A percentile compares a stretch with the other conserved stretches of the same genome.
Conservation (phyloP, 2,113 vertebrate species). For the Scortum barcoo region DNA sequence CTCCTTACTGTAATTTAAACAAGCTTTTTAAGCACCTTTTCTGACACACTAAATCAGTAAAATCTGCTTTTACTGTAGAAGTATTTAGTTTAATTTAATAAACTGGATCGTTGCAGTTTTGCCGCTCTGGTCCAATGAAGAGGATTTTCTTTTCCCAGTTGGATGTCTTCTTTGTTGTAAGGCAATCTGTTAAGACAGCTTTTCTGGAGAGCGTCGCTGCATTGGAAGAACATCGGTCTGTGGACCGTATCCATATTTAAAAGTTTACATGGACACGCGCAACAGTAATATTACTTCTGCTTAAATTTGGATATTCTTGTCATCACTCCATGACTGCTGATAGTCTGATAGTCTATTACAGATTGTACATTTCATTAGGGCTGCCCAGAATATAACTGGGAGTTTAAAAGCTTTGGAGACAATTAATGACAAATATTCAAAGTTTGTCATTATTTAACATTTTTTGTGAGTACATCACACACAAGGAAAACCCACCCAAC, state of each 20-base stretch:
- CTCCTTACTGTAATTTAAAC: not conserved
- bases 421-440: too few species aligned
- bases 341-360: not conserved
- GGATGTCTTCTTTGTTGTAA: constrained; percentile 24
- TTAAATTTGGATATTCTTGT: not conserved
- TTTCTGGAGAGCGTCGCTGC: constrained; percentile 4
- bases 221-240: not conserved
- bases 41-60: not conserved
- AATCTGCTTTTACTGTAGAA: constrained; percentile 13
- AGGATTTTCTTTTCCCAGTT: constrained; percentile 11
- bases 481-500: too few species aligned
- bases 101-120: not conserved
- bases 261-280: constrained; percentile 2
- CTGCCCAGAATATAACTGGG: too few species aligned
- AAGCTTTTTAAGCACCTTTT: not conserved
- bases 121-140: not conserved
- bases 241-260: not conserved
- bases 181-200: constrained; percentile 43
- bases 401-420: too few species aligned
- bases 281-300: not conserved
- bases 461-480: too few species aligned
- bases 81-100: not conserved
- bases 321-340: not conserved
- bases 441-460: too few species aligned
- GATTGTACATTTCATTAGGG: not conserved